phyloP scores from a whole-genome alignment of 2,888 invertebrate species.

The Terebella lapidaria region DNA sequence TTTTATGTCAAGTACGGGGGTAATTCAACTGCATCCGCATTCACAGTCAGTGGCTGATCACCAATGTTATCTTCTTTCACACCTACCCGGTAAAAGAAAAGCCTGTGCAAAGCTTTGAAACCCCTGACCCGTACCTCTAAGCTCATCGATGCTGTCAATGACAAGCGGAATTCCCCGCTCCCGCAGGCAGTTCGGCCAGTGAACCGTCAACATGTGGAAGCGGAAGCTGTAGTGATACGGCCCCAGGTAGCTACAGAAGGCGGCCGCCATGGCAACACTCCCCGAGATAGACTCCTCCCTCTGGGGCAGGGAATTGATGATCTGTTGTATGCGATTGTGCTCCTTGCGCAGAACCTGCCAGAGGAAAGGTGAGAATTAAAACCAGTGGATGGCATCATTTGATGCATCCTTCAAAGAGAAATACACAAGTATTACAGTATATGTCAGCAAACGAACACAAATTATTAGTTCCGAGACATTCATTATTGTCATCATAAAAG shows the following conservation, averaged over 20 bases:
- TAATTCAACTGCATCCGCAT: too few relatives aligned
- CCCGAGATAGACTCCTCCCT: slow-evolving; percentile 43
- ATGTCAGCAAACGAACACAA: neutral
- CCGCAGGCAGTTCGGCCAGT: slow-evolving; percentile 51
- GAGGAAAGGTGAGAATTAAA: neutral
- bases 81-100: too few relatives aligned
- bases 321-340: slow-evolving; percentile 42
- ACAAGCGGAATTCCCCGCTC: slow-evolving; percentile 50
- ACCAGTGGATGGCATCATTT: too few relatives aligned
- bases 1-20: too few relatives aligned
- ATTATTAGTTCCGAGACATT: neutral
- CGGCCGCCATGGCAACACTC: slow-evolving; percentile 47
- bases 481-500: too few relatives aligned
- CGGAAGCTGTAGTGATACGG: slow-evolving; percentile 51
- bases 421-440: neutral
- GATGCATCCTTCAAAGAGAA: neutral
- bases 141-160: slow-evolving; percentile 46
- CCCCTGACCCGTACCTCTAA: slow-evolving; percentile 45
- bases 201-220: slow-evolving; percentile 46
- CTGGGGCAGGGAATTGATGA: slow-evolving; percentile 33
- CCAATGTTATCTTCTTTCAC: too few relatives aligned
- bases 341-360: slow-evolving; percentile 30
- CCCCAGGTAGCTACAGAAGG: slow-evolving; percentile 48
- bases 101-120: too few relatives aligned
- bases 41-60: too few relatives aligned